Percentiles rank a stretch among this genome's conserved stretches.
Evolutionary conservation across 2,797 vertebrate species (phyloP).

Genomic region (Alosa sapidissima): DNA sequence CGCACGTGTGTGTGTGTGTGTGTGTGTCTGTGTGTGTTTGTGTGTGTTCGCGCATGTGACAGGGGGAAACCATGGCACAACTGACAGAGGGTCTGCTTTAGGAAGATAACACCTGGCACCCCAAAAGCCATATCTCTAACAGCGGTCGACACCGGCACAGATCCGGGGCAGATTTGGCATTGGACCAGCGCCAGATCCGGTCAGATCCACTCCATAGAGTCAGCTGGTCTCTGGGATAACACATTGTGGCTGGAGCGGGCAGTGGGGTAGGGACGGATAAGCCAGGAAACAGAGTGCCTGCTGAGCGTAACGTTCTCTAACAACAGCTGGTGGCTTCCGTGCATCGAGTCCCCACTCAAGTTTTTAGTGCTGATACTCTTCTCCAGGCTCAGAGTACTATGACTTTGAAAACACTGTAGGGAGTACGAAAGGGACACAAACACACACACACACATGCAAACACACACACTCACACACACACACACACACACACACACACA

Average conservation of each 20-base stretch:
- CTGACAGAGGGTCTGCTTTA: constrained; percentile 43
- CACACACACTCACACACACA: too few relatives aligned
- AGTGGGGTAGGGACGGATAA: neutral
- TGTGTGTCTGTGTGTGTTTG: neutral
- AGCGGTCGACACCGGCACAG: neutral
- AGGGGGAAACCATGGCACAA: constrained; percentile 35
- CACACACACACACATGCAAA: too few relatives aligned
- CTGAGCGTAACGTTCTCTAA: neutral
- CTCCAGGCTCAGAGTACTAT: neutral
- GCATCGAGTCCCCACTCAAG: neutral
- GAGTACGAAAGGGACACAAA: too few relatives aligned
- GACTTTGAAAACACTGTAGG: neutral
- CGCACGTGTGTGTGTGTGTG: neutral
- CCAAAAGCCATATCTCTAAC: constrained; percentile 34
- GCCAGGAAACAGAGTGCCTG: neutral
- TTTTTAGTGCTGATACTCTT: neutral
- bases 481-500: too few relatives aligned
- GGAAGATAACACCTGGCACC: constrained; percentile 48
- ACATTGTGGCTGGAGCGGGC: neutral
- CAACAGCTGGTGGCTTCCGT: neutral
- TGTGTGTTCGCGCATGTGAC: neutral
- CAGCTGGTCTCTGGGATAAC: neutral
- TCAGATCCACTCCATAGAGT: neutral
- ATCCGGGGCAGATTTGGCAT: neutral
- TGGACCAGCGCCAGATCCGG: neutral